phyloP scores from a whole-genome alignment of 2,888 invertebrate genomes.

The Lacanobia oleracea region DNA sequence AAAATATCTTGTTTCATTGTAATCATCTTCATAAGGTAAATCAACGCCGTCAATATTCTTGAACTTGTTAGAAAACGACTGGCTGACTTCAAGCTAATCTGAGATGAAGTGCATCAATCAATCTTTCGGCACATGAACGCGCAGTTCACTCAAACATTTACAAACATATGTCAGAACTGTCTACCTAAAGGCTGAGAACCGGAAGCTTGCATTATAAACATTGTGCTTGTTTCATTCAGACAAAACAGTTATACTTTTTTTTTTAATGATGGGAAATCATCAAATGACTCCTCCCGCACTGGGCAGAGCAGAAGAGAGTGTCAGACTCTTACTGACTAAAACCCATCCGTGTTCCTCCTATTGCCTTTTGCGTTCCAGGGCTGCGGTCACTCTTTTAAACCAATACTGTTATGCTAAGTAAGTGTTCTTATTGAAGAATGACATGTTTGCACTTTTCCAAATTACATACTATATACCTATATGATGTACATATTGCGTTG shows the following conservation, averaged over 20 bases:
- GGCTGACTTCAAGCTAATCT: background rate
- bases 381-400: no score
- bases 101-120: constrained; percentile 17
- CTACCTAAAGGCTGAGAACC: constrained; percentile 2
- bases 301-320: no score
- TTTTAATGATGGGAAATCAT: no score
- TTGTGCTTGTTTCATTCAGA: background rate
- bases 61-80: no score
- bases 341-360: no score
- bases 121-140: background rate
- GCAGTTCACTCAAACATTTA: constrained; percentile 16
- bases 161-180: constrained; percentile 21
- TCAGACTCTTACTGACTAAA: no score
- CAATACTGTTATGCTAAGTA: background rate
- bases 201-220: constrained; percentile 4
- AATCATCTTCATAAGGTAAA: no score
- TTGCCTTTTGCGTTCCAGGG: no score
- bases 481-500: background rate
- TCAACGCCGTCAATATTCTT: no score
- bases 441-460: background rate
- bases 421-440: constrained; percentile 13
- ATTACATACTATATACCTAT: background rate
- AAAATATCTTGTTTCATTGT: no score
- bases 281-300: no score
- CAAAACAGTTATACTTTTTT: constrained; percentile 18